These are phyloP conservation scores for Conchocele bisecta DNA, from an alignment of 2,888 invertebrate species.

Conservation along the genomic window DNA sequence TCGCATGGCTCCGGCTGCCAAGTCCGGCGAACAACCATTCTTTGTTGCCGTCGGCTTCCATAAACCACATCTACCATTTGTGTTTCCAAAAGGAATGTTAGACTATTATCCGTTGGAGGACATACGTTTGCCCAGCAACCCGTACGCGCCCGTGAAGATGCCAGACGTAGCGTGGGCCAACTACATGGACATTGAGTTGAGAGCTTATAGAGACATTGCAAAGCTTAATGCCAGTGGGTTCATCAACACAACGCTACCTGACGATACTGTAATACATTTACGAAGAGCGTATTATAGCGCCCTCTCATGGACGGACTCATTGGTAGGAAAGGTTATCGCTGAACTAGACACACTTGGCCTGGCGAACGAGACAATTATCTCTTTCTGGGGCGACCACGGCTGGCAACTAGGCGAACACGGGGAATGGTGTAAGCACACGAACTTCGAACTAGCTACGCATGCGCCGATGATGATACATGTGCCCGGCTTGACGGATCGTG, in stretches of 20 bases:
- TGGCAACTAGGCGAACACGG: slow-evolving; percentile 68
- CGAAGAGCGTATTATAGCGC: slow-evolving; percentile 58
- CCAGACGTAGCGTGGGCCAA: slow-evolving; percentile 61
- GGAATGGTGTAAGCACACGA: slow-evolving; percentile 65
- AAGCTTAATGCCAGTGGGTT: slow-evolving; percentile 33
- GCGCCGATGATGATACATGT: slow-evolving; percentile 64
- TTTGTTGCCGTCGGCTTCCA: slow-evolving; percentile 93
- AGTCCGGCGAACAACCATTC: slow-evolving; percentile 85
- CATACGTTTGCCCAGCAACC: slow-evolving; percentile 34
- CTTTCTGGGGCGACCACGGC: slow-evolving; percentile 66
- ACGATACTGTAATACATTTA: slow-evolving; percentile 35
- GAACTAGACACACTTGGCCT: slow-evolving; percentile 47
- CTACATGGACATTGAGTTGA: slow-evolving; percentile 55
- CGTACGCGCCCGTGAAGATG: slow-evolving; percentile 59
- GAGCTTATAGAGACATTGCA: slow-evolving; percentile 51
- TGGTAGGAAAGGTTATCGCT: slow-evolving; percentile 45
- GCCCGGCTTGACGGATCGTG: slow-evolving; percentile 62
- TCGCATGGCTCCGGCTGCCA: slow-evolving; percentile 15
- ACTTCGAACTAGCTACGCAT: slow-evolving; percentile 63
- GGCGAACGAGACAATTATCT: slow-evolving; percentile 50
- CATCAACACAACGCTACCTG: slow-evolving; percentile 62
- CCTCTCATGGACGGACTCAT: slow-evolving; percentile 47
- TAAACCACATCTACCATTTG: slow-evolving; percentile 94
- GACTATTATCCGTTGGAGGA: slow-evolving; percentile 84
- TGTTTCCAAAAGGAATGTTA: slow-evolving; percentile 89